These are phyloP conservation scores for Drosophila paulistorum DNA, from an alignment of 1,140 invertebrate genomes.

Conservation along the genomic window DNA sequence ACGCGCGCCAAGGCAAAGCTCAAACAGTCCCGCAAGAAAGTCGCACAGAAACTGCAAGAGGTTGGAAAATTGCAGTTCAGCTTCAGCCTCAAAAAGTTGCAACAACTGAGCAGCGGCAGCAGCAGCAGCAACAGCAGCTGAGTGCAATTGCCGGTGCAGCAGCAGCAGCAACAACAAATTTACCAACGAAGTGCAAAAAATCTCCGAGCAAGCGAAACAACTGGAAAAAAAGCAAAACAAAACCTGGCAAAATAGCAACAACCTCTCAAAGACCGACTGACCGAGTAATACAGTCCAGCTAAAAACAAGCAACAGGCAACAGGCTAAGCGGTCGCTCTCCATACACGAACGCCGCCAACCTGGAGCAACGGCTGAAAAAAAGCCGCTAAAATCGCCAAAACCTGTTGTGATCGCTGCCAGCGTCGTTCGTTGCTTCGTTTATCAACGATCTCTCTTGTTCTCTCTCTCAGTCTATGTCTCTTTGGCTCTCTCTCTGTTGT, in stretches of 20 bases:
- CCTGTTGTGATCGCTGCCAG: conserved; percentile 75
- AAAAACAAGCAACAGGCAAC: conserved; percentile 16
- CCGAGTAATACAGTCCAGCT: conserved; percentile 83
- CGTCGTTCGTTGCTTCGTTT: conserved; percentile 77
- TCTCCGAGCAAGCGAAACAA: conserved; percentile 36
- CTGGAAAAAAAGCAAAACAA: conserved; percentile 39
- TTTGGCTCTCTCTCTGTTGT: conserved; percentile 11
- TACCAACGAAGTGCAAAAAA: conserved; percentile 50
- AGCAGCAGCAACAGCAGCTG: conserved; percentile 50
- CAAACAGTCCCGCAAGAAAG: conserved; percentile 83
- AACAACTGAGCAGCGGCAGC: conserved; percentile 27
- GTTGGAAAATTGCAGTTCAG: conserved; percentile 76
- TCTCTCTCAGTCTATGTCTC: conserved; percentile 9
- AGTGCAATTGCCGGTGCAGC: conserved; percentile 74
- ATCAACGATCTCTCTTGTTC: conserved; percentile 43
- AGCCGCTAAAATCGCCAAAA: conserved; percentile 73
- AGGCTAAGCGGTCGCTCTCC: conserved; percentile 20
- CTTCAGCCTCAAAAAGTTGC: conserved; percentile 41
- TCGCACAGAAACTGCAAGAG: conserved; percentile 83
- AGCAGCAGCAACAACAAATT: conserved; percentile 46
- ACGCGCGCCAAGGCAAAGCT: conserved; percentile 73
- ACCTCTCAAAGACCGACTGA: conserved; percentile 83
- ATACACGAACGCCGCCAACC: conserved; percentile 8
- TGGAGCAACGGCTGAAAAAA: conserved; percentile 46
- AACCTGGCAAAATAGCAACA: conserved; percentile 78